Conservation (phyloP, 2,113 vertebrate species). For the Gopherus evgoodei region DNA sequence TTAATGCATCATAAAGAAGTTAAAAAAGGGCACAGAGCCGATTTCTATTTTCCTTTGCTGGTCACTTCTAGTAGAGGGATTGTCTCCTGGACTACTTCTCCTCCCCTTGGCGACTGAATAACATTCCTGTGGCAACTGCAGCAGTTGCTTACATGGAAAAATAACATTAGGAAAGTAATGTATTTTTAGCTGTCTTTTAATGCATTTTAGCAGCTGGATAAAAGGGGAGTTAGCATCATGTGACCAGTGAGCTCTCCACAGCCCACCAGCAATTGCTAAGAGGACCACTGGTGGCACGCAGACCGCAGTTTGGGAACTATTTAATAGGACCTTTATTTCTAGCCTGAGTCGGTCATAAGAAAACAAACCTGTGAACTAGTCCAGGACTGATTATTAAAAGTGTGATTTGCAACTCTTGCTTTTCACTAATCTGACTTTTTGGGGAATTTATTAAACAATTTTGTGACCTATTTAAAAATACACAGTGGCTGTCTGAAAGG, state of each 20-base stretch:
- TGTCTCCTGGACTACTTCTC: conserved; percentile 59
- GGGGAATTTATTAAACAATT: not conserved
- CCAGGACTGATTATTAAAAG: not conserved
- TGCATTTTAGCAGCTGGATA: conserved; percentile 61
- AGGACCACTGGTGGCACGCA: not conserved
- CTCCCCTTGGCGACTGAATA: conserved; percentile 64
- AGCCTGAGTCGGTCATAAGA: not conserved
- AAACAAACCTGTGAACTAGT: not conserved
- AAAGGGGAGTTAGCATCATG: conserved; percentile 33
- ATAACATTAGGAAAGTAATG: conserved; percentile 72
- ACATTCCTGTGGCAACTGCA: conserved; percentile 72
- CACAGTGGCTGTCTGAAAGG: not conserved
- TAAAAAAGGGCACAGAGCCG: conserved; percentile 1
- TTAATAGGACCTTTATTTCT: not conserved
- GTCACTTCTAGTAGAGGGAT: conserved; percentile 63
- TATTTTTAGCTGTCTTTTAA: conserved; percentile 74
- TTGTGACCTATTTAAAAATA: conserved; percentile 19
- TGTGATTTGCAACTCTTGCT: not conserved
- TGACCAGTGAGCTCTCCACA: conserved; percentile 23
- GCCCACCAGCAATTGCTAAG: conserved; percentile 10
- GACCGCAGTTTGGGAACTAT: not conserved
- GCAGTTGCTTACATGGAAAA: conserved; percentile 77
- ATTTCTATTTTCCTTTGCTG: conserved; percentile 50
- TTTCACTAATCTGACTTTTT: not conserved
- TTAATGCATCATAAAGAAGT: not conserved